These are phyloP conservation scores for Rhinogobius similis DNA, from an alignment of 2,113 vertebrate genomes.

Conservation along the genomic window DNA sequence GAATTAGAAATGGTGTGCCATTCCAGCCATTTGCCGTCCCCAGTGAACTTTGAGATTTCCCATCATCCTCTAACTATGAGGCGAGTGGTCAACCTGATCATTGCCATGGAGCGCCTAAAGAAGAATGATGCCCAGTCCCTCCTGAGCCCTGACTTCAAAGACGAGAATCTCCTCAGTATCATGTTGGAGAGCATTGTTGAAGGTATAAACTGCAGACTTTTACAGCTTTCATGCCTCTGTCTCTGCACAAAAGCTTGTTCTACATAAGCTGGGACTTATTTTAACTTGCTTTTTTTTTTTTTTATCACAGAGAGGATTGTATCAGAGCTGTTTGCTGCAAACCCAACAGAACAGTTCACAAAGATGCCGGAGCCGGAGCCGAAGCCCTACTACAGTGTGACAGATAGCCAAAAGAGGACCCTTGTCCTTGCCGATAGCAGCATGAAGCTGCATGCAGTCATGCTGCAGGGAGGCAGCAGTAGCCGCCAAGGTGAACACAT, in stretches of 20 bases:
- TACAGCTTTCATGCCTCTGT: background rate
- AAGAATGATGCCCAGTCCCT: background rate
- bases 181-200: constrained; percentile 63
- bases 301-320: constrained; percentile 42
- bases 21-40: background rate
- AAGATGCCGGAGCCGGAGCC: background rate
- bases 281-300: background rate
- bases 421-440: constrained; percentile 29
- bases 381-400: constrained; percentile 31
- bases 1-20: constrained; percentile 31
- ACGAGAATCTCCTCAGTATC: constrained; percentile 57
- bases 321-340: background rate
- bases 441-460: constrained; percentile 68
- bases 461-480: constrained; percentile 57
- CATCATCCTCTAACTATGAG: constrained; percentile 54
- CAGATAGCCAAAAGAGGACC: constrained; percentile 57
- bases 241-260: background rate
- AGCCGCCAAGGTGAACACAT: constrained; percentile 53
- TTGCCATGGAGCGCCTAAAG: constrained; percentile 61
- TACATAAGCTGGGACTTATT: background rate
- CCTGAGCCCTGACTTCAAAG: constrained; percentile 52
- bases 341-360: constrained; percentile 22
- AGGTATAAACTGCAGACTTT: constrained; percentile 46
- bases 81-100: constrained; percentile 57
- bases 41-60: constrained; percentile 47